phyloP scores from a whole-genome alignment of 1,140 invertebrate species.

The Globodera rostochiensis region DNA sequence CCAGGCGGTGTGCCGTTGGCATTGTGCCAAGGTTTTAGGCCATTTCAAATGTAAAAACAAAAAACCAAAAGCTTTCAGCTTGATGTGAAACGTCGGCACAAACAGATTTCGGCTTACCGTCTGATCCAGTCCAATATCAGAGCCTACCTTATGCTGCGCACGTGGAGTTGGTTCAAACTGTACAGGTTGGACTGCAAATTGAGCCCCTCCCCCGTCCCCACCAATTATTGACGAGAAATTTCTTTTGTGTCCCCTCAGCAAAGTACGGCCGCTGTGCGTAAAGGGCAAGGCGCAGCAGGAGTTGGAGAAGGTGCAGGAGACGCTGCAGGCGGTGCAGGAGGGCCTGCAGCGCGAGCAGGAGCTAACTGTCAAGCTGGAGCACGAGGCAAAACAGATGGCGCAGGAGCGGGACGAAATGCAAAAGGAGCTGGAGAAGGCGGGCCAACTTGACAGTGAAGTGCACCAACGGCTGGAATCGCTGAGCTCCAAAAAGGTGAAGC shows the following conservation, averaged over 20 bases:
- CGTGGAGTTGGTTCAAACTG: slow-evolving; percentile 75
- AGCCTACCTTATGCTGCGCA: slow-evolving; percentile 94
- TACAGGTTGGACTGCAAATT: slow-evolving; percentile 21
- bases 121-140: slow-evolving; percentile 97
- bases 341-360: slow-evolving; percentile 78
- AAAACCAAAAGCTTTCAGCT: slow-evolving; percentile 40
- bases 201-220: no score
- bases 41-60: neutral
- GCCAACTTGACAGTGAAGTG: slow-evolving; percentile 36
- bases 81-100: slow-evolving; percentile 41
- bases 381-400: slow-evolving; percentile 89
- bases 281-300: slow-evolving; percentile 70
- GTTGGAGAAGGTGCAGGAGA: slow-evolving; percentile 84
- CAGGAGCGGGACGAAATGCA: slow-evolving; percentile 74
- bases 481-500: slow-evolving; percentile 31
- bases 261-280: slow-evolving; percentile 32
- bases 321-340: slow-evolving; percentile 80
- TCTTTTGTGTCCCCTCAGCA: neutral
- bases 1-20: slow-evolving; percentile 71
- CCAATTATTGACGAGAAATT: neutral
- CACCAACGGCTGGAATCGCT: slow-evolving; percentile 42
- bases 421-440: slow-evolving; percentile 42
- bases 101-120: slow-evolving; percentile 81
- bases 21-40: slow-evolving; percentile 41
- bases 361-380: slow-evolving; percentile 98